Percentiles rank a stretch among this genome's conserved stretches.
These are phyloP conservation scores for Belgica antarctica DNA, from an alignment of 2,888 invertebrate species.

Conservation along the genomic window DNA sequence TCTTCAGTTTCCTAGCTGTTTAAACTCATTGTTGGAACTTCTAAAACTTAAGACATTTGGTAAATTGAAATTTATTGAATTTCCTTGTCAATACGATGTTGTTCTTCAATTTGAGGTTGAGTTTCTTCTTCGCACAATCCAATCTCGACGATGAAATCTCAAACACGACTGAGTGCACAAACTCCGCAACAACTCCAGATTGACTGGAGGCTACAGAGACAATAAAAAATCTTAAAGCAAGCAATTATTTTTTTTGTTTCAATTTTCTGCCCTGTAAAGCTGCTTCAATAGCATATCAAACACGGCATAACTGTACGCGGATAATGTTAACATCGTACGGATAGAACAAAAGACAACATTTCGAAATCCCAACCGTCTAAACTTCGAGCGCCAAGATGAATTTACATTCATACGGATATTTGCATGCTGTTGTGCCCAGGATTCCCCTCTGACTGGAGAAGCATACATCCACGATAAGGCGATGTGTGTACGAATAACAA, in stretches of 20 bases:
- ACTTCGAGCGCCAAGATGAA: not conserved
- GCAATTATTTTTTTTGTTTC: not conserved
- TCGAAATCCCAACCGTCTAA: not conserved
- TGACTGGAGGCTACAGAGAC: no score
- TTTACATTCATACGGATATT: not conserved
- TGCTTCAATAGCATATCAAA: not conserved
- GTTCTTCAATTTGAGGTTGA: no score
- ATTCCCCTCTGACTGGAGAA: slow-evolving; percentile 12
- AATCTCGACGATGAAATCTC: not conserved
- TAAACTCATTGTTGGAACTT: no score
- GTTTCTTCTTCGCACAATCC: not conserved
- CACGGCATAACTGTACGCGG: not conserved
- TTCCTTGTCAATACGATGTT: not conserved
- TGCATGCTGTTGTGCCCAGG: not conserved
- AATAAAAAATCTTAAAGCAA: not conserved
- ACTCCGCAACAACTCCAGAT: not conserved
- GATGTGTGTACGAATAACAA: slow-evolving; percentile 19
- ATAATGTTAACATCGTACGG: no score
- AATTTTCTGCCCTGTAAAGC: not conserved
- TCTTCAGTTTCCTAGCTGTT: no score
- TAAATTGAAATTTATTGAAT: slow-evolving; percentile 27
- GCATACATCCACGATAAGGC: not conserved
- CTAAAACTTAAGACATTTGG: not conserved
- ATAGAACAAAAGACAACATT: slow-evolving; percentile 5
- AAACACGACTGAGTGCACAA: not conserved